Evolutionary conservation across 2,113 vertebrate species (phyloP).

Genomic region (Solenodon paradoxus): DNA sequence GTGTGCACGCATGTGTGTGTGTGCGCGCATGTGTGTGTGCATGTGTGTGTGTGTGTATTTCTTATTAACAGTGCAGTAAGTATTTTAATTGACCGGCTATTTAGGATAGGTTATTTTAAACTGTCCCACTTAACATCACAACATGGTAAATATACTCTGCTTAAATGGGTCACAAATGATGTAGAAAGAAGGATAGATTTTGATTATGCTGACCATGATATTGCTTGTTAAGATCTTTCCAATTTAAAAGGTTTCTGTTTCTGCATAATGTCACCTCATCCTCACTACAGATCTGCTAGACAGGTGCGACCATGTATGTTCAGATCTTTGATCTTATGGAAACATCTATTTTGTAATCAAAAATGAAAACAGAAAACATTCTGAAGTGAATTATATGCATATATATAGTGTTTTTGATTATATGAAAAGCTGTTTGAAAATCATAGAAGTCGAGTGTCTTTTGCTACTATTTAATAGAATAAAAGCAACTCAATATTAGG

Average conservation of each 20-base stretch:
- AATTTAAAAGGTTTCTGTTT: not conserved
- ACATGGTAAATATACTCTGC: not conserved
- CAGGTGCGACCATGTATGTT: not conserved
- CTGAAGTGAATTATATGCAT: not conserved
- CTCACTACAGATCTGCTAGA: not conserved
- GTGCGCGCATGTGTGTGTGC: not conserved
- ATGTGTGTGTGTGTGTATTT: slow-evolving; percentile 7
- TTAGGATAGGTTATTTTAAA: slow-evolving; percentile 52
- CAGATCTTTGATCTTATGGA: not conserved
- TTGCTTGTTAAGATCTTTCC: not conserved
- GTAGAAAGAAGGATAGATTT: not conserved
- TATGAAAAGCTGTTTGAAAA: not conserved
- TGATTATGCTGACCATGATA: not conserved
- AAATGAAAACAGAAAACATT: not conserved
- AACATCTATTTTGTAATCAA: not conserved
- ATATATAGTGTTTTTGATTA: not conserved
- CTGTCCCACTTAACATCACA: slow-evolving; percentile 48
- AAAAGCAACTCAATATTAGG: not conserved
- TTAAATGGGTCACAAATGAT: slow-evolving; percentile 35
- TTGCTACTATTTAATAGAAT: not conserved
- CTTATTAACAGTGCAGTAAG: slow-evolving; percentile 36
- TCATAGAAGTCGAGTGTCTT: not conserved
- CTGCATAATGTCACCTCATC: not conserved
- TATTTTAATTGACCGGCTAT: slow-evolving; percentile 55
- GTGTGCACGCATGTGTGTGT: too few relatives aligned